phyloP scores from a whole-genome alignment of 2,888 invertebrate genomes.

The Sesia apiformis region DNA sequence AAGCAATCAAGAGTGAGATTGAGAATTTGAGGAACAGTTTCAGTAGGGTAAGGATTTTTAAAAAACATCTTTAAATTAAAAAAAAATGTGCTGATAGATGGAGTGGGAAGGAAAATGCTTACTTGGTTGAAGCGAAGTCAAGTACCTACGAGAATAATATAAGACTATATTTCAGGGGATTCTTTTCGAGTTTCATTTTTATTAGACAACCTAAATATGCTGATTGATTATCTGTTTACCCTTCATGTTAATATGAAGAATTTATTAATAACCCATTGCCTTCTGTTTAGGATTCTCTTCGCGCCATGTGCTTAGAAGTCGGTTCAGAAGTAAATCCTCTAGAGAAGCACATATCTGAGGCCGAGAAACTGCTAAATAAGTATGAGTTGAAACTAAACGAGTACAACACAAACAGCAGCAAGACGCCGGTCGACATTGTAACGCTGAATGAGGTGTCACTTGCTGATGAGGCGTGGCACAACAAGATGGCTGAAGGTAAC shows the following conservation, averaged over 20 bases:
- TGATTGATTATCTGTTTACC: no score
- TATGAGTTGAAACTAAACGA: slow-evolving; percentile 74
- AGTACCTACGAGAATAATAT: no score
- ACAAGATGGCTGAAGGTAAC: slow-evolving; percentile 61
- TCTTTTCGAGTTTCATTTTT: no score
- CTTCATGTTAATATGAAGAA: no score
- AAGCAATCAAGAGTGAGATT: slow-evolving; percentile 47
- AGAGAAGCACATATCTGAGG: slow-evolving; percentile 55
- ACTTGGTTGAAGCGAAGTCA: no score
- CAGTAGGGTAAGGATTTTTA: slow-evolving; percentile 30
- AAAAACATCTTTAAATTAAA: no score
- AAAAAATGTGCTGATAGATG: no score
- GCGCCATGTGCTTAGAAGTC: slow-evolving; percentile 44
- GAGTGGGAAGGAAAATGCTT: no score
- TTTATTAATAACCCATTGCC: neutral
- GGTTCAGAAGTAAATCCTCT: slow-evolving; percentile 44
- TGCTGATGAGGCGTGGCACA: slow-evolving; percentile 68
- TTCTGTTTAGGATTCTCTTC: slow-evolving; percentile 40
- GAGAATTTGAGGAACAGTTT: slow-evolving; percentile 42
- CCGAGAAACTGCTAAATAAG: slow-evolving; percentile 71
- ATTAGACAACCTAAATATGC: no score
- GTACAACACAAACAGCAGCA: slow-evolving; percentile 39
- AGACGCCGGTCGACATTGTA: slow-evolving; percentile 49
- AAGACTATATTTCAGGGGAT: no score
- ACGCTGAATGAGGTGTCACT: slow-evolving; percentile 56